Base-by-base conservation (phyloP, 2,888 invertebrate genomes). In the Leptothorax acervorum region DNA sequence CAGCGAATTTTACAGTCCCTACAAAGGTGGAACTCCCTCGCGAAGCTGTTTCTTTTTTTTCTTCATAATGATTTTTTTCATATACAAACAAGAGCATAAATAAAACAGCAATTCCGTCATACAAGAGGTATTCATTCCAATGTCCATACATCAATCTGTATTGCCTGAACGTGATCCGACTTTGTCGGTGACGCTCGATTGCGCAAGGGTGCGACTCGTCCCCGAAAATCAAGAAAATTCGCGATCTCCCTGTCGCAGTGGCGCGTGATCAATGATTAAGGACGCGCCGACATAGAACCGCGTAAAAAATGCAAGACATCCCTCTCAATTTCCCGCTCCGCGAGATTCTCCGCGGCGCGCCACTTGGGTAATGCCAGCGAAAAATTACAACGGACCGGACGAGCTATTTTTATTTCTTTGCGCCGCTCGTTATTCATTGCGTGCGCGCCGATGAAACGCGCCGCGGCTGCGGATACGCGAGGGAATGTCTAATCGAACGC, bases 271-370 rank as follows among this genome's bases (percentile, higher is more conserved):
- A 75, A 75, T 75, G 45, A 65, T 48, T 31, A 48, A 23, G 23
- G 31, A 15, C 66, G 28, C 28, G 62, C 71, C 63, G 76, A 70
- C 57, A 45, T 86, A 85, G 78, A 18, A 57, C 53, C 70, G 74
- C 86, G 74, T 70, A 70, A 66, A 81, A 87, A 82, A 87, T 84
- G 83, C 65, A 81, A 82, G 82, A 65, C 62, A 78, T 88, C 86
- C 66, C 78, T 78, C 86, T 74, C 84, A 88, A 86, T 88, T 87
- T 53, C 39, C 55, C 15, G 48, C 23, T 35, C 23, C 35, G 45
- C 42, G 31, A 45, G 42, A 48, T 73, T 55, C 57, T 51, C 8
- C 45, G 31, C 3, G 76, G 18, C 11, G 62, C 57, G 62, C 57
- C 55, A 42, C 39, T 15, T 39, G 12, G 9, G 55, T 74, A 83